phyloP scores from a whole-genome alignment of 2,797 vertebrate species.

The Oreortyx pictus region DNA sequence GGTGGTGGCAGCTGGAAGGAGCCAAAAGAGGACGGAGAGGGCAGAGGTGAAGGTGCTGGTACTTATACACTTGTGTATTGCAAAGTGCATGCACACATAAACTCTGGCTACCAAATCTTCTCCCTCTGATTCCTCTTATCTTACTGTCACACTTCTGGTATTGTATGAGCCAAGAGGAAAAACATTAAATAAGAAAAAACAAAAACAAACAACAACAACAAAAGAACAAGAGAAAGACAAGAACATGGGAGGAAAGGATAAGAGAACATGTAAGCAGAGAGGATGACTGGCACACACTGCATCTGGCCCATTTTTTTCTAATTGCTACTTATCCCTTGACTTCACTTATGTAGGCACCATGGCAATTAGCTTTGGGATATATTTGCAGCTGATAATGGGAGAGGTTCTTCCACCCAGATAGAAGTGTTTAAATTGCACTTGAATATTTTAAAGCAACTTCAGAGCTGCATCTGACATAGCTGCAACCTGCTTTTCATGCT shows the following conservation, averaged over 20 bases:
- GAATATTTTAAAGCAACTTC: neutral
- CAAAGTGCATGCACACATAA: neutral
- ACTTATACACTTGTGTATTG: neutral
- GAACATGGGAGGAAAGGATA: neutral
- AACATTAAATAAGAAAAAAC: neutral
- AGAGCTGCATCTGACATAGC: neutral
- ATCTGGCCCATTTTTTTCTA: fast-evolving
- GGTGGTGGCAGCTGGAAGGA: neutral
- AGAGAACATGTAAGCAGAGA: neutral
- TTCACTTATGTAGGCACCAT: neutral
- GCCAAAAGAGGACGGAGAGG: neutral
- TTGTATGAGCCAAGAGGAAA: neutral
- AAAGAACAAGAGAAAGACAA: neutral
- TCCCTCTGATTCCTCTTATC: neutral
- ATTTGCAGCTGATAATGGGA: neutral
- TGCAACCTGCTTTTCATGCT: neutral
- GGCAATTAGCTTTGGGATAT: neutral
- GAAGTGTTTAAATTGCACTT: neutral
- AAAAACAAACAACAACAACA: too few relatives aligned
- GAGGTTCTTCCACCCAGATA: neutral
- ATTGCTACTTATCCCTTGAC: neutral
- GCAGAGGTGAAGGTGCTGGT: neutral
- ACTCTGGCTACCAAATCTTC: neutral
- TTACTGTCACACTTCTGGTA: neutral
- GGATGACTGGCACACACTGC: neutral